Percentiles rank a stretch among this genome's conserved stretches.
phyloP scores from a whole-genome alignment of 2,888 invertebrate species.

The Aphodius granarius region DNA sequence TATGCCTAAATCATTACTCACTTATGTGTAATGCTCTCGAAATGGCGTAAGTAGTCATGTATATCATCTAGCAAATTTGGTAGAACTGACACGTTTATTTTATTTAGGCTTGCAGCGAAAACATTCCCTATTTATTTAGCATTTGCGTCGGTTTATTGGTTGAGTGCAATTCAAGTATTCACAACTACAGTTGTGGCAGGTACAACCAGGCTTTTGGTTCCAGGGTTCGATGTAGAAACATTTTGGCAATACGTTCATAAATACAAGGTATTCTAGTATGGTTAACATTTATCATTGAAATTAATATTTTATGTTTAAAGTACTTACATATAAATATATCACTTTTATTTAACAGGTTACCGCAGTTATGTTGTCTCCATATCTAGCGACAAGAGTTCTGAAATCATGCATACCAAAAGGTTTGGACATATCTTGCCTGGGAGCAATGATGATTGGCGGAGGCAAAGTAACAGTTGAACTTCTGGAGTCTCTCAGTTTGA shows the following conservation, averaged over 20 bases:
- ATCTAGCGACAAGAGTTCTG: slow-evolving; percentile 39
- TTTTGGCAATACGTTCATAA: slow-evolving; percentile 42
- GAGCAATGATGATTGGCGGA: slow-evolving; percentile 41
- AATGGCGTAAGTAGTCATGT: not conserved
- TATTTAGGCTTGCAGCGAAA: not conserved
- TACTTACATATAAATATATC: too few relatives aligned
- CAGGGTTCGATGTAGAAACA: slow-evolving; percentile 35
- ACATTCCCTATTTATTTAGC: slow-evolving; percentile 21
- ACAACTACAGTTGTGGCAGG: slow-evolving; percentile 36
- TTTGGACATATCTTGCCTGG: slow-evolving; percentile 43
- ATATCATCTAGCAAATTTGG: not conserved
- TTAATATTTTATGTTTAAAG: too few relatives aligned
- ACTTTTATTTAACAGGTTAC: not conserved
- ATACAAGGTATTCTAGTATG: slow-evolving; percentile 40
- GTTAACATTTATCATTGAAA: too few relatives aligned
- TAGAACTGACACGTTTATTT: not conserved
- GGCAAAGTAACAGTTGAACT: slow-evolving; percentile 39
- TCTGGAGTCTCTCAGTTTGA: slow-evolving; percentile 40
- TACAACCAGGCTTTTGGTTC: slow-evolving; percentile 38
- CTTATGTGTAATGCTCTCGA: not conserved
- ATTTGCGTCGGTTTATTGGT: slow-evolving; percentile 46
- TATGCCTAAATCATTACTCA: slow-evolving; percentile 34
- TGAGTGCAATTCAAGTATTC: slow-evolving; percentile 35
- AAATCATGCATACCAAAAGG: slow-evolving; percentile 44
- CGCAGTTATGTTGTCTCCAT: slow-evolving; percentile 38